phyloP scores from a whole-genome alignment of 23 tunicate species.

The Styela plicata region DNA sequence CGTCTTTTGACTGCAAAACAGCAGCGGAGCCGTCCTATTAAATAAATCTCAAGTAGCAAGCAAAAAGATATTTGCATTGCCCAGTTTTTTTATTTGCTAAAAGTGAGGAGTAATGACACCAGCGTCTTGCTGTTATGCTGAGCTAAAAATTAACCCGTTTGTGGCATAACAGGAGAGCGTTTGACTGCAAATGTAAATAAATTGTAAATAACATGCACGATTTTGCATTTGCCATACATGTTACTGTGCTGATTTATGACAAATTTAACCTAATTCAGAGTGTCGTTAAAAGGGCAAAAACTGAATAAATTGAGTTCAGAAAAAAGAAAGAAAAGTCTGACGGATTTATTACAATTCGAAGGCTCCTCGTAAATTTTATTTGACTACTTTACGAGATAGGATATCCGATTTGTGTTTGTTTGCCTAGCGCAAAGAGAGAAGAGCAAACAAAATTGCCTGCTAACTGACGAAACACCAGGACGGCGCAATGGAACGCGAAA shows the following conservation, averaged over 20 bases:
- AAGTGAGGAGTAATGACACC: background rate
- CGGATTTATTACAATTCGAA: background rate
- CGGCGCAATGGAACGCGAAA: background rate
- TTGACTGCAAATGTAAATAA: too few relatives aligned
- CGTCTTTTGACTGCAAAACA: too few relatives aligned
- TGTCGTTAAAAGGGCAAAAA: too few relatives aligned
- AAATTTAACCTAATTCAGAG: too few relatives aligned
- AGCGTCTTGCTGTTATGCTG: background rate
- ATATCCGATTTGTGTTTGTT: conserved; percentile 24
- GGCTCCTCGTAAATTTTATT: conserved; percentile 24
- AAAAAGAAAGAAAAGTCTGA: background rate
- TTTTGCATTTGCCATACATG: background rate
- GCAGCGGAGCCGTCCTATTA: too few relatives aligned
- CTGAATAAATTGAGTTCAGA: too few relatives aligned
- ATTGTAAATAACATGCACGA: too few relatives aligned
- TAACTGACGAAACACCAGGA: too few relatives aligned
- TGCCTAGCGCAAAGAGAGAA: conserved; percentile 8
- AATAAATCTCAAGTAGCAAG: too few relatives aligned
- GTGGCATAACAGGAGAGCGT: too few relatives aligned
- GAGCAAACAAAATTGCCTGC: conserved; percentile 12
- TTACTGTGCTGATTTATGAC: too few relatives aligned
- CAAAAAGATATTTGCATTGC: background rate
- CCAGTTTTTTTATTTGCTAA: background rate
- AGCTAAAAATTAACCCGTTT: background rate
- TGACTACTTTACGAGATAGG: background rate